phyloP scores from a whole-genome alignment of 2,888 invertebrate genomes.

The Nesidiocoris tenuis region DNA sequence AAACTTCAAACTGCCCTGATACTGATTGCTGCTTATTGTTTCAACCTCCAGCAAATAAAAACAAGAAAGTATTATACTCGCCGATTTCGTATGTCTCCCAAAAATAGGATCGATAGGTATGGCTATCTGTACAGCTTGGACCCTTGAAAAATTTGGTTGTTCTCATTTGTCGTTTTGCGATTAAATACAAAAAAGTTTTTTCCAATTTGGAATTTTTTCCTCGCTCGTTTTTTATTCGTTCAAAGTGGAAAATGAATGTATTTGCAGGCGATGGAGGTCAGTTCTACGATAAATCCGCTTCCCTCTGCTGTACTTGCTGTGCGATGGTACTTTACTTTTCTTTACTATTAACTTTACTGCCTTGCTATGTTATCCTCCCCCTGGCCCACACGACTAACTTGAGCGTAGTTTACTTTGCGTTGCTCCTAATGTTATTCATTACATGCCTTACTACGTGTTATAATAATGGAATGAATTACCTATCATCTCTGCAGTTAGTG shows the following conservation, averaged over 20 bases:
- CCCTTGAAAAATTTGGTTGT: too few species aligned
- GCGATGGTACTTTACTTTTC: constrained; percentile 43
- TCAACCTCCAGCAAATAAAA: too few species aligned
- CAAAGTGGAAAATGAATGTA: constrained; percentile 41
- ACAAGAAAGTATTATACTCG: too few species aligned
- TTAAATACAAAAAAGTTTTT: too few species aligned
- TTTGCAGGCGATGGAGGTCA: constrained; percentile 43
- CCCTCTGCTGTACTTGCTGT: constrained; percentile 44
- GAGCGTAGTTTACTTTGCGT: constrained; percentile 49
- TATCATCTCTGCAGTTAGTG: constrained; percentile 44
- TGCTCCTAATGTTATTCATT: constrained; percentile 49
- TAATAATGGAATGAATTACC: constrained; percentile 47
- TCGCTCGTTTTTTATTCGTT: constrained; percentile 20
- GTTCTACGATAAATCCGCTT: constrained; percentile 43
- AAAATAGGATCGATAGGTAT: too few species aligned
- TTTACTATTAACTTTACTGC: constrained; percentile 37
- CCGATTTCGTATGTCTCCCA: too few species aligned
- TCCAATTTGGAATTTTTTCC: too few species aligned
- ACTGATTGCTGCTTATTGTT: too few species aligned
- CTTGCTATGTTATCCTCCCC: constrained; percentile 39
- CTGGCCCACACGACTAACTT: constrained; percentile 43
- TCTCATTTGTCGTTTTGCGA: too few species aligned
- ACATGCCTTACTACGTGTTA: constrained; percentile 43
- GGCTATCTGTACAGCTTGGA: too few species aligned
- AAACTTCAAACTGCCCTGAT: too few species aligned